Evolutionary conservation across 2,113 vertebrate genomes (phyloP), one percentile per base, ranked within the genome.

Genomic region (Mormyrus lacerda): DNA sequence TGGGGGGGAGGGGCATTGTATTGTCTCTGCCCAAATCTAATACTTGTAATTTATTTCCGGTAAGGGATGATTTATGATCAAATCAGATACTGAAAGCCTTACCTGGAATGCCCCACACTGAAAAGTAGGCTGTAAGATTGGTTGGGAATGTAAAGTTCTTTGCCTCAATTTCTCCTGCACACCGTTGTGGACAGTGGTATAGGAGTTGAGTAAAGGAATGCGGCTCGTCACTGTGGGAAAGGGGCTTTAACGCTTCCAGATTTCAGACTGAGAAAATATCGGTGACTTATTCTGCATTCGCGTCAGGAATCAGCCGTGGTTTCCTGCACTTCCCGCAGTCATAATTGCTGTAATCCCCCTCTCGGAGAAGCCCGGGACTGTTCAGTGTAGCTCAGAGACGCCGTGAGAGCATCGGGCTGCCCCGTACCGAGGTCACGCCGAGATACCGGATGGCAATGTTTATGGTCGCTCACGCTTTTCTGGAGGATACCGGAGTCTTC

Each of bases 341-440:
- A 35, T 79, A 90, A 91, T 87, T 45, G 44, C 82, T 91, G 91
- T 89, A 91, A 92, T 90, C 87, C 39, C 45, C 58, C 69, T 85
- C 69, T 73, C 65, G 79, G 85, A 90, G 86, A 89, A 50, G 24
- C n/a, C 45, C 31, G 3, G 5, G n/a, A 65, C 58, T 27, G 58
- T 27, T 27, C n/a, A 27, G 58, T 10, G 13, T 10, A 39, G 31
- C 48, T 7, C 10, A 44, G 87, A 88, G 31, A 15, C 88, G 53
- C 86, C 58, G 87, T 27, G 87, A 42, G n/a, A 44, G 89, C 61
- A 69, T 85, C 85, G 58, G 31, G 9, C 84, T 85, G 88, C 89
- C 47, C 88, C 88, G 24, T 87, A 84, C 31, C 44, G 87, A 88
- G 87, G 90, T 83, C 76, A 79, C 50, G 83, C 83, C 24, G 87